A percentile compares a stretch with the other conserved stretches of the same genome.
These are phyloP conservation scores for Diogma glabrata DNA, from an alignment of 2,888 invertebrate genomes.

Conservation along the genomic window DNA sequence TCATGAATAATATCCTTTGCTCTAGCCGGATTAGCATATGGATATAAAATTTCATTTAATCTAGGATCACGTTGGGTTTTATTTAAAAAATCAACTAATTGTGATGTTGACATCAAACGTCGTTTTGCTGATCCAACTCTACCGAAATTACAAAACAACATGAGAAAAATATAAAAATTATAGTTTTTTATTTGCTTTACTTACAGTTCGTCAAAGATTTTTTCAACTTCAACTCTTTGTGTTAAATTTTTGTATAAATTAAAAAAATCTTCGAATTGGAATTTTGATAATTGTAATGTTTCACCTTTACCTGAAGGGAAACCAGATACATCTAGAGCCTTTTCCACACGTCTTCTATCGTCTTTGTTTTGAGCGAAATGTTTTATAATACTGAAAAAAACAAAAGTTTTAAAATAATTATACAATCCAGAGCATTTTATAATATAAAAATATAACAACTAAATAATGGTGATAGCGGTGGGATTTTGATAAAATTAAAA, in stretches of 20 bases:
- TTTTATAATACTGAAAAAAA: slow-evolving; percentile 65
- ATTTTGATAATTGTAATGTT: slow-evolving; percentile 68
- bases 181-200: slow-evolving; percentile 29
- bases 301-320: slow-evolving; percentile 85
- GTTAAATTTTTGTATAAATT: slow-evolving; percentile 85
- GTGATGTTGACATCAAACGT: slow-evolving; percentile 72
- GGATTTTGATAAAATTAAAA: too few species aligned
- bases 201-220: slow-evolving; percentile 83
- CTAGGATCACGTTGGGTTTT: slow-evolving; percentile 89
- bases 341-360: slow-evolving; percentile 85
- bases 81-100: slow-evolving; percentile 89
- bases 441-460: too few species aligned
- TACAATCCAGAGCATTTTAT: too few species aligned
- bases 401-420: too few species aligned
- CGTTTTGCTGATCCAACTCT: slow-evolving; percentile 66
- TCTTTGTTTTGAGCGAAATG: slow-evolving; percentile 88
- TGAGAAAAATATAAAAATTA: neutral
- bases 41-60: slow-evolving; percentile 91
- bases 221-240: slow-evolving; percentile 77
- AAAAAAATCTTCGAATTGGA: slow-evolving; percentile 88
- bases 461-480: too few species aligned
- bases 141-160: slow-evolving; percentile 10
- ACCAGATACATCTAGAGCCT: slow-evolving; percentile 77
- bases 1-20: slow-evolving; percentile 82
- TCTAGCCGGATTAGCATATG: slow-evolving; percentile 76